Percentiles rank a stretch among this genome's conserved stretches.
These are phyloP conservation scores for Eristalis pertinax DNA, from an alignment of 2,888 invertebrate species.

Conservation along the genomic window DNA sequence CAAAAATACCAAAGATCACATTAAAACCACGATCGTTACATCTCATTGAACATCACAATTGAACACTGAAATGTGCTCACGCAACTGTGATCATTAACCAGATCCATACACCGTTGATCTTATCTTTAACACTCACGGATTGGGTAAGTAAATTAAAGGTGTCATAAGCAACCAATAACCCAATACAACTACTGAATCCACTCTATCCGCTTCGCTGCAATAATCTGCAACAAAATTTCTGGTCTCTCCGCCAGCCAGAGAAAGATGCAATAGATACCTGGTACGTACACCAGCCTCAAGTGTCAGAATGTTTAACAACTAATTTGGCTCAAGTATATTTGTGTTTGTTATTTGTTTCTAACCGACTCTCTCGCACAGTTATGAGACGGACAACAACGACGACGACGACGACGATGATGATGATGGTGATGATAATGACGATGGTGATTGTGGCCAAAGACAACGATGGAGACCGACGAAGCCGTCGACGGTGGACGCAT, in stretches of 20 bases:
- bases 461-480: background rate
- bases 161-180: constrained; percentile 66
- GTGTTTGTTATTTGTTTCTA: constrained; percentile 42
- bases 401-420: background rate
- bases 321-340: constrained; percentile 52
- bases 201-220: constrained; percentile 46
- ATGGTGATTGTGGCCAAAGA: background rate
- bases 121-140: constrained; percentile 65
- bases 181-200: constrained; percentile 63
- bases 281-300: constrained; percentile 22
- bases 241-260: background rate
- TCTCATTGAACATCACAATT: background rate
- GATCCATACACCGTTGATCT: constrained; percentile 38
- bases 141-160: constrained; percentile 69
- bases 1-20: background rate
- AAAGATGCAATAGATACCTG: constrained; percentile 31
- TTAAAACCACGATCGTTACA: too few species aligned
- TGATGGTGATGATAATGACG: background rate
- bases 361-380: constrained; percentile 20
- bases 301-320: constrained; percentile 60
- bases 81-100: background rate
- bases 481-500: background rate
- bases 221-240: constrained; percentile 40
- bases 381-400: constrained; percentile 5
- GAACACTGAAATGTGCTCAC: constrained; percentile 38